A percentile compares a stretch with the other conserved stretches of the same genome.
phyloP scores from a whole-genome alignment of 2,113 vertebrate species.

The Phrynosoma platyrhinos region DNA sequence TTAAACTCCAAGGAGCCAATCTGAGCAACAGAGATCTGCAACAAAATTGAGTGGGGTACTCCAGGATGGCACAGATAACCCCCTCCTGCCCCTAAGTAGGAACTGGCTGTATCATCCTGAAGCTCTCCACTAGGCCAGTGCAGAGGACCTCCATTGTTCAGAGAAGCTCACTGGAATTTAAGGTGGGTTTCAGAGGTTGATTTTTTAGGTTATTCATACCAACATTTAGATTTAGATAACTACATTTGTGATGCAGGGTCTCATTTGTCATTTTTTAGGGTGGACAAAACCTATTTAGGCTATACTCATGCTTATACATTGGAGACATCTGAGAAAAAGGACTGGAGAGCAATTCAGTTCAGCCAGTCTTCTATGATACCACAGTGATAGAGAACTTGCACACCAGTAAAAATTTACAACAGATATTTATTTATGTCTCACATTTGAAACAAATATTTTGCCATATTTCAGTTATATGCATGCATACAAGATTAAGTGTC shows the following conservation, averaged over 20 bases:
- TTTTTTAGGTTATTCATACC: too few relatives aligned
- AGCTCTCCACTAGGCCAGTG: too few relatives aligned
- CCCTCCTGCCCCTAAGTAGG: too few relatives aligned
- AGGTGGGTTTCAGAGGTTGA: too few relatives aligned
- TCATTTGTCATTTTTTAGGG: neutral
- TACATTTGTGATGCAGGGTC: neutral
- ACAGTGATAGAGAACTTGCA: neutral
- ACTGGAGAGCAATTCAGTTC: neutral
- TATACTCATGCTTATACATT: neutral
- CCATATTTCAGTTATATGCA: constrained; percentile 46
- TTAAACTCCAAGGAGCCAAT: too few relatives aligned
- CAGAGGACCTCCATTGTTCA: too few relatives aligned
- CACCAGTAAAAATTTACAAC: neutral
- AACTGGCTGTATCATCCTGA: too few relatives aligned
- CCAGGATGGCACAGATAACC: too few relatives aligned
- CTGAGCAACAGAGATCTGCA: too few relatives aligned
- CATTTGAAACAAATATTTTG: constrained; percentile 53
- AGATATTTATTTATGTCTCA: constrained; percentile 65
- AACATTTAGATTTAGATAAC: too few relatives aligned
- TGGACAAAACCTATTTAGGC: neutral
- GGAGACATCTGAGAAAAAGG: neutral
- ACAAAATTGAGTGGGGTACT: too few relatives aligned
- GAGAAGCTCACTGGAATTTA: too few relatives aligned
- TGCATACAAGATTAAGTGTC: constrained; percentile 69
- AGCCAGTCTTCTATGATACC: neutral